Conservation (phyloP, 2,113 vertebrate genomes). For the Myotis davidii region DNA sequence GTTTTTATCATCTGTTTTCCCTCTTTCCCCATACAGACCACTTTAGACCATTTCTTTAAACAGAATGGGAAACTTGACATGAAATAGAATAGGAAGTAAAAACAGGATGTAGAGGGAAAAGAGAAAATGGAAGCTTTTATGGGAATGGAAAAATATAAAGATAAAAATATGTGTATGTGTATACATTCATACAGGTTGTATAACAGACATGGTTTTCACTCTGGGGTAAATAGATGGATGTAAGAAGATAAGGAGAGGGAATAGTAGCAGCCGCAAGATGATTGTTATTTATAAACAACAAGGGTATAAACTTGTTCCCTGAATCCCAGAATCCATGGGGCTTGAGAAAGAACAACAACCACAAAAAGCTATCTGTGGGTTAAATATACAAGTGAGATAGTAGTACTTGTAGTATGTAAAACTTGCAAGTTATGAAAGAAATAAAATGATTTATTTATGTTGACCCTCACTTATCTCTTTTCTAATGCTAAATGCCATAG, state of each 20-base stretch:
- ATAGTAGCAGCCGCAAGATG: neutral
- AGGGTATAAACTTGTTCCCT: neutral
- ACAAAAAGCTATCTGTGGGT: neutral
- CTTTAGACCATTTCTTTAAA: neutral
- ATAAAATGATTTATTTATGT: neutral
- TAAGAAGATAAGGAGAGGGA: neutral
- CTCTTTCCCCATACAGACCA: neutral
- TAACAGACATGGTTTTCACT: neutral
- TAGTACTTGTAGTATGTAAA: neutral
- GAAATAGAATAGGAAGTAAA: conserved; percentile 36
- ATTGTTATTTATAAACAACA: neutral
- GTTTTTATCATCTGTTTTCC: conserved; percentile 3
- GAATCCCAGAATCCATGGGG: neutral
- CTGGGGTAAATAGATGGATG: neutral
- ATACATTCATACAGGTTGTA: neutral
- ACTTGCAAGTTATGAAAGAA: neutral
- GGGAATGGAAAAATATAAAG: conserved; percentile 7
- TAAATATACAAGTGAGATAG: neutral
- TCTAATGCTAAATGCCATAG: neutral
- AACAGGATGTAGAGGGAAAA: neutral
- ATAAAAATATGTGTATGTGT: neutral
- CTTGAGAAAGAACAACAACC: neutral
- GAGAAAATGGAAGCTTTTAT: conserved; percentile 4
- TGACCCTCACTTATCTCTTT: neutral
- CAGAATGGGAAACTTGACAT: neutral